Evolutionary conservation across 2,113 vertebrate genomes (phyloP).

Genomic region (Odocoileus hemionus): DNA sequence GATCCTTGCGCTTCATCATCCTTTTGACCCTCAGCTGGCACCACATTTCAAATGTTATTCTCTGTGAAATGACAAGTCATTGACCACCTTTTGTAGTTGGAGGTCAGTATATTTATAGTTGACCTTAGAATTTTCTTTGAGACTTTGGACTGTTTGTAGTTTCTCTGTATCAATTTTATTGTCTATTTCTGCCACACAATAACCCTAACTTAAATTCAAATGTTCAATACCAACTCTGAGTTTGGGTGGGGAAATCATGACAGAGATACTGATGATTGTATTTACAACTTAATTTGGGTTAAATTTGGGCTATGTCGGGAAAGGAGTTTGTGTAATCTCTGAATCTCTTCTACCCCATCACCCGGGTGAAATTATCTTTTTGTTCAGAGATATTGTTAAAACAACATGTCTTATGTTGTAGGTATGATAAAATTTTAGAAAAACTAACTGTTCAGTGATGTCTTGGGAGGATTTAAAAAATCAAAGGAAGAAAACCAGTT

Average conservation of each 20-base stretch:
- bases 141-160: neutral
- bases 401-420: neutral
- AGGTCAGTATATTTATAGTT: neutral
- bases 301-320: neutral
- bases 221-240: neutral
- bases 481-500: neutral
- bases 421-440: neutral
- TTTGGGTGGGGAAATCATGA: neutral
- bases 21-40: neutral
- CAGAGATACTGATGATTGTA: too few species aligned
- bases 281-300: neutral
- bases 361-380: neutral
- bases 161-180: neutral
- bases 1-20: neutral
- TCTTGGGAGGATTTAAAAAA: slow-evolving; percentile 5
- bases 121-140: neutral
- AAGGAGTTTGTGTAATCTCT: neutral
- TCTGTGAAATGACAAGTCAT: neutral
- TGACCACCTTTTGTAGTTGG: neutral
- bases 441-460: neutral
- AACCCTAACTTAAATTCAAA: neutral
- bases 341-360: neutral
- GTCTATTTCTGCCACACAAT: neutral
- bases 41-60: neutral
- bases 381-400: neutral